Evolutionary conservation across 2,797 vertebrate genomes (phyloP), one percentile per base, ranked within the genome.

Genomic region (Lepus oiostolus): DNA sequence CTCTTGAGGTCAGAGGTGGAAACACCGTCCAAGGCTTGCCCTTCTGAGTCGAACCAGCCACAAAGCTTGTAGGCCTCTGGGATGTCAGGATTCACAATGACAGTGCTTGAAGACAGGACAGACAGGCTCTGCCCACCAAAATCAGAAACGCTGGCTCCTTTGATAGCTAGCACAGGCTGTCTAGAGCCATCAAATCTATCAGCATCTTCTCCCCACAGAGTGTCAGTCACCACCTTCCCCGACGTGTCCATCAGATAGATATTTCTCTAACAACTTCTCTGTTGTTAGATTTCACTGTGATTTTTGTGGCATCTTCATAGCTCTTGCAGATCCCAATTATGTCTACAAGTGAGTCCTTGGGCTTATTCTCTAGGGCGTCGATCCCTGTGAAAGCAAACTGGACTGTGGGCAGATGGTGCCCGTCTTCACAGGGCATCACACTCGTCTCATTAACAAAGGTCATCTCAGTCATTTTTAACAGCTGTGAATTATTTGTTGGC

Each of bases 41-140:
- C 99, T 97, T 99, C 99, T 0, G 99, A 99, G 97, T 99, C 99
- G 96, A 99, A 99, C 99, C 99, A 99, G 98, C 99, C 99, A 96
- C 99, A 98, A 80, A 99, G 99, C 96, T 99, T 99, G 96, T 99
- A 99, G 42, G 99, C 99, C 98, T 99, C 99, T 3, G 99, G 99
- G 97, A 99, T 99, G 97, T 99, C 99, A 17, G 99, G 99, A 98
- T 99, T 99, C 98, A 99, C 88, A 98, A 99, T 98, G 96, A 99
- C 4, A 21, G 99, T 99, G 98, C 99, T 99, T 12, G 98, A 99
- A 95, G 99, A 99, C 71, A 99, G 98, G 11, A 99, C 98, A 2
- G 99, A 99, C 70, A 99, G 98, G 58, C 99, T 99, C 65, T 99
- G 98, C 60, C 99, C 99, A 85, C 99, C 99, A 21, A 99, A 99